Evolutionary conservation across 2,113 vertebrate species (phyloP).

Genomic region (Etia nguti): DNA sequence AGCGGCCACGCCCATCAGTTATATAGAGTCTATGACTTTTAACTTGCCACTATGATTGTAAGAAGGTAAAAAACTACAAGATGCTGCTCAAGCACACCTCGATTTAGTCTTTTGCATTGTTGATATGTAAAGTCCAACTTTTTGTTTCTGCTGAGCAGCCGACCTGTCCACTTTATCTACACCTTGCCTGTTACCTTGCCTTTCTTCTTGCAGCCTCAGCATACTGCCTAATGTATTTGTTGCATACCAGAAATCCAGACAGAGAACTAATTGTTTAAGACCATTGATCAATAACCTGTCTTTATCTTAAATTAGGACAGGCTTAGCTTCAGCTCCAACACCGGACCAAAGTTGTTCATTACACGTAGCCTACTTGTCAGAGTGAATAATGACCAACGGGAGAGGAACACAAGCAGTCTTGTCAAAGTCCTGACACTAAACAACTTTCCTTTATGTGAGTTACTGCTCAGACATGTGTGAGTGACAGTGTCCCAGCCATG

Average conservation of each 20-base stretch:
- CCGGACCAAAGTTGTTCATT: conserved; percentile 41
- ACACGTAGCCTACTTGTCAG: conserved; percentile 39
- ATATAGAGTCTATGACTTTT: neutral
- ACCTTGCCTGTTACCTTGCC: neutral
- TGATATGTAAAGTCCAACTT: neutral
- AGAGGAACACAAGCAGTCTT: conserved; percentile 16
- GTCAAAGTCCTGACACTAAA: conserved; percentile 30
- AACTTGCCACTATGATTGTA: neutral
- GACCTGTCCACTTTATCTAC: neutral
- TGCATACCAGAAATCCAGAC: conserved; percentile 5
- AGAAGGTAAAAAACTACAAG: neutral
- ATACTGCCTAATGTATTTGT: neutral
- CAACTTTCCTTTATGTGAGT: neutral
- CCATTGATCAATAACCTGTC: conserved; percentile 51
- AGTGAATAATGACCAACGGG: conserved; percentile 50
- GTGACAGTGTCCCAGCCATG: neutral
- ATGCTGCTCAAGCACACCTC: neutral
- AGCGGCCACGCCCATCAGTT: neutral
- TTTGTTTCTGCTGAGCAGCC: conserved; percentile 19
- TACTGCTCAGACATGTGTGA: neutral
- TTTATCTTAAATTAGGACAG: conserved; percentile 49
- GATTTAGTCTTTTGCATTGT: neutral
- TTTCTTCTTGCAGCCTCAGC: conserved; percentile 2
- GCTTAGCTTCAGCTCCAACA: conserved; percentile 15
- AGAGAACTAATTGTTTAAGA: conserved; percentile 29